Evolutionary conservation across 2,888 invertebrate genomes (phyloP).

Genomic region (Carterocephalus palaemon): DNA sequence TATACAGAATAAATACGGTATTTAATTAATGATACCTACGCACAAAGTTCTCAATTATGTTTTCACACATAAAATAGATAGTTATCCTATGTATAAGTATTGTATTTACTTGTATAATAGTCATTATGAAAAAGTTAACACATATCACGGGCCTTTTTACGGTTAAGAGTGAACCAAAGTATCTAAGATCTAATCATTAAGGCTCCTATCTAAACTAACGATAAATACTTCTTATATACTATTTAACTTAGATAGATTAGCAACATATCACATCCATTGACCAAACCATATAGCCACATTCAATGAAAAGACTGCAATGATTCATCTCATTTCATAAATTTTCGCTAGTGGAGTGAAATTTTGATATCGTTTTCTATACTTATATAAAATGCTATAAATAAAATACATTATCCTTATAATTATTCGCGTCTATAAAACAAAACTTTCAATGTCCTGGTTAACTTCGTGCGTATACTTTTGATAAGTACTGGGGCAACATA

Average conservation of each 20-base stretch:
- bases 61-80: conserved; percentile 5
- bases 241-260: conserved; percentile 61
- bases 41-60: conserved; percentile 46
- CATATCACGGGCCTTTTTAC: conserved; percentile 32
- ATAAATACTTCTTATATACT: conserved; percentile 72
- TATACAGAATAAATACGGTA: conserved; percentile 39
- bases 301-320: conserved; percentile 44
- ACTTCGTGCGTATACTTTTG: conserved; percentile 23
- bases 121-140: conserved; percentile 14
- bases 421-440: conserved; percentile 18
- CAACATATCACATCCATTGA: conserved; percentile 74
- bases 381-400: conserved; percentile 8
- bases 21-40: conserved; percentile 34
- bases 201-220: conserved; percentile 69
- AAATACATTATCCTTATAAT: conserved; percentile 17
- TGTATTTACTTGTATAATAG: conserved; percentile 21
- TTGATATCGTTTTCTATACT: conserved; percentile 16
- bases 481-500: conserved; percentile 32
- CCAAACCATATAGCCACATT: conserved; percentile 65
- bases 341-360: conserved; percentile 27
- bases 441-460: conserved; percentile 3
- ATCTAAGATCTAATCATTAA: conserved; percentile 54
- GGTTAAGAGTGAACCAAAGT: conserved; percentile 59
- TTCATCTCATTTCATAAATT: conserved; percentile 33
- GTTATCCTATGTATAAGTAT: conserved; percentile 16